These are phyloP conservation scores for Urocitellus parryii DNA, from an alignment of 2,113 vertebrate species.

Conservation along the genomic window DNA sequence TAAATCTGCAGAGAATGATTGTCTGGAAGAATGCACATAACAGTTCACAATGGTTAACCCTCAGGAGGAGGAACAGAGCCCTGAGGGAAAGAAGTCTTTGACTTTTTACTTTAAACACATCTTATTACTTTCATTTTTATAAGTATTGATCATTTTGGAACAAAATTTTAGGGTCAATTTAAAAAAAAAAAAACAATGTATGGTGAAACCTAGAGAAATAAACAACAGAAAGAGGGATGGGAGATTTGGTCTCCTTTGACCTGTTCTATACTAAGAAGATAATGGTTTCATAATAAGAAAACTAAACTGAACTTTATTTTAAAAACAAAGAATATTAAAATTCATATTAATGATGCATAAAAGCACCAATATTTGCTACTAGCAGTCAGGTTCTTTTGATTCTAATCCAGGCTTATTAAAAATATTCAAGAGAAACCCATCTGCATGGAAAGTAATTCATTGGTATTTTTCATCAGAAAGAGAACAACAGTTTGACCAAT, in stretches of 20 bases:
- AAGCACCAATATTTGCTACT: not conserved
- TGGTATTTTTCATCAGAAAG: not conserved
- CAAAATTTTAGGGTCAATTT: not conserved
- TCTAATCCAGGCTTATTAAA: not conserved
- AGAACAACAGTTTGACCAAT: not conserved
- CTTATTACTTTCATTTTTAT: slow-evolving; percentile 9
- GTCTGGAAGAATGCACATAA: not conserved
- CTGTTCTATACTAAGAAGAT: not conserved
- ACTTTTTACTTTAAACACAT: not conserved
- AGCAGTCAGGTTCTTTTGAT: not conserved
- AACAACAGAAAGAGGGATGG: not conserved
- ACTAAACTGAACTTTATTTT: not conserved
- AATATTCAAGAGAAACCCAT: not conserved
- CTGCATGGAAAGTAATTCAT: not conserved
- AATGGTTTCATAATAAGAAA: slow-evolving; percentile 27
- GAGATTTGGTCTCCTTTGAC: not conserved
- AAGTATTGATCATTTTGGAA: not conserved
- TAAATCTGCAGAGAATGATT: not conserved
- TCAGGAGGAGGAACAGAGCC: not conserved
- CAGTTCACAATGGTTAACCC: not conserved
- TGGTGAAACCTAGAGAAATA: not conserved
- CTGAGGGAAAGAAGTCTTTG: not conserved
- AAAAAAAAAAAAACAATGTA: not conserved
- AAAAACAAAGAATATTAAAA: slow-evolving; percentile 25
- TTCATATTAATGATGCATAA: not conserved